Base-by-base conservation (phyloP, 2,113 vertebrate genomes). In the Sarotherodon lohbergeri region DNA sequence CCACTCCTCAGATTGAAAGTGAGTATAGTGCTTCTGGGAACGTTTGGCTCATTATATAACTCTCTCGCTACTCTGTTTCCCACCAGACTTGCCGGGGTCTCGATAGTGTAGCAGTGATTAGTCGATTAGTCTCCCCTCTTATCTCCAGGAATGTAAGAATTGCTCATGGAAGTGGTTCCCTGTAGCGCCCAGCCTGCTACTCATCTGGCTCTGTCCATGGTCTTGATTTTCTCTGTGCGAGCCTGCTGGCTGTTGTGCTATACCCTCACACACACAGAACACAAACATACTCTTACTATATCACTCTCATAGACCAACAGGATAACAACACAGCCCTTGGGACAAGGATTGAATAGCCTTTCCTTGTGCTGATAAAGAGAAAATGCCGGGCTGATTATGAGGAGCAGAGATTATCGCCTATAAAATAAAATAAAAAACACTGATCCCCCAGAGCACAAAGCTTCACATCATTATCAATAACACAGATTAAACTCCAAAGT, bases 401-500 rank as follows among this genome's bases (percentile, higher is more conserved):
- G 93, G 90, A 93, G 80, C 78, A 92, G 76, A 89, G 88, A 95
- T 94, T 92, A 94, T 85, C 85, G 57, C 17, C 32, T 55, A 83
- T 86, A 84, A 87, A 41, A 83, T 85, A 82, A 86, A 32, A 82
- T 87, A 81, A 91, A 92, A 84, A 82, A 61, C 68, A 52, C 68
- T 9, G 9, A 81, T 86, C 85, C 92, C 90, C 87, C 55, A 68
- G 66, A 84, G 82, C 54, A 46, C n/a, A 3, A 55, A 61, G 82
- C 80, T 84, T 83, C 82, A 87, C 86, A 83, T 85, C 63, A 19
- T 88, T 89, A 95, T 96, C 95, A 94, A 89, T 90, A 92, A 86
- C 89, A 66, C 86, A 92, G 95, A 94, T 93, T 93, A 94, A 92
- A 94, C 87, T 88, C 68, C 54, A 92, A 90, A 90, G 90, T 36